Conservation (phyloP, 1,140 invertebrate genomes). For the Sitophilus oryzae region DNA sequence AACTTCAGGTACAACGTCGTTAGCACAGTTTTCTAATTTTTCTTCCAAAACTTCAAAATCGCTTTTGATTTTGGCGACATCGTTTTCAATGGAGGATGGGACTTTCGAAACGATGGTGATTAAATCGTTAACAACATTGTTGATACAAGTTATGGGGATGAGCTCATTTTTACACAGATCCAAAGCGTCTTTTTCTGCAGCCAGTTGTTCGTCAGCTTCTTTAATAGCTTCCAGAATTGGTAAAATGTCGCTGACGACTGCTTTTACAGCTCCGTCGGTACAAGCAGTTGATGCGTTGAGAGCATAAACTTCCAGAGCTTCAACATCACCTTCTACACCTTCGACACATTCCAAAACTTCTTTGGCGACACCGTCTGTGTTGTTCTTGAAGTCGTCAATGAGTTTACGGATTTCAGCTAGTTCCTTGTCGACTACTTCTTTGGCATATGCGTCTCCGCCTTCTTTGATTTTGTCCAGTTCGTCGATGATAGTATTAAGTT, state of each 20-base stretch:
- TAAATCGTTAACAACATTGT: background rate
- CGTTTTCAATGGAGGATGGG: background rate
- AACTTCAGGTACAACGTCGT: background rate
- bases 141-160: background rate
- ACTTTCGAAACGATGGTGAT: background rate
- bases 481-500: background rate
- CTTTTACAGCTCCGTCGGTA: background rate
- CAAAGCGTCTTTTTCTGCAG: background rate
- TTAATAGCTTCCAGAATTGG: background rate
- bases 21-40: background rate
- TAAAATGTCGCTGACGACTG: background rate
- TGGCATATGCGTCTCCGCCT: background rate
- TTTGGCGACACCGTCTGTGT: background rate
- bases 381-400: background rate
- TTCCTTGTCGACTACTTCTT: background rate
- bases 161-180: background rate
- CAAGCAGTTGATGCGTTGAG: background rate
- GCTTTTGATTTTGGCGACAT: background rate
- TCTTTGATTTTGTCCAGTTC: background rate
- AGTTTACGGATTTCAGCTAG: background rate
- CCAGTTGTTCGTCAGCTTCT: background rate
- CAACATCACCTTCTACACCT: background rate
- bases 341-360: background rate
- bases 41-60: background rate
- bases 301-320: background rate